Conservation (phyloP, 2,888 invertebrate species). For the Brachylomia viminalis region DNA sequence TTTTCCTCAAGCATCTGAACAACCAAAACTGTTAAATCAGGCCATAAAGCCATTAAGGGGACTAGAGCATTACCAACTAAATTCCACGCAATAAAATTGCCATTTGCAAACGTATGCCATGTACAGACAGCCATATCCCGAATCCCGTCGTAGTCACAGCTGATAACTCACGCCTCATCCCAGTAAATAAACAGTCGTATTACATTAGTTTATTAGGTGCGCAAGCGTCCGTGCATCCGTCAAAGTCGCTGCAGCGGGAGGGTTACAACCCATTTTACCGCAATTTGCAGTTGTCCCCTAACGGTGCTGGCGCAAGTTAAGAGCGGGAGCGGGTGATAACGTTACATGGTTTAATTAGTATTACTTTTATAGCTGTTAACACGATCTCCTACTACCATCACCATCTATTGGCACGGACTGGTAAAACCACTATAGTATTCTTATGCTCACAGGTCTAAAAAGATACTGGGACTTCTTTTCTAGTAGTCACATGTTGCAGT, state of each 20-base stretch:
- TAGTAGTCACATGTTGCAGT: too few species aligned
- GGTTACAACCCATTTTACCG: slow-evolving; percentile 85
- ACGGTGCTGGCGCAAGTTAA: slow-evolving; percentile 59
- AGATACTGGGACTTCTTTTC: too few species aligned
- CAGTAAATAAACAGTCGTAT: slow-evolving; percentile 63
- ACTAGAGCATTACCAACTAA: background rate
- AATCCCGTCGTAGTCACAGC: slow-evolving; percentile 34
- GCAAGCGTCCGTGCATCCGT: slow-evolving; percentile 85
- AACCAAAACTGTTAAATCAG: background rate
- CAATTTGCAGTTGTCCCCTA: slow-evolving; percentile 84
- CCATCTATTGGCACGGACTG: too few species aligned
- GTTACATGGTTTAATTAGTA: too few species aligned
- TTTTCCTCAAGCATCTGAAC: background rate
- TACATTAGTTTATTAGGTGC: slow-evolving; percentile 89
- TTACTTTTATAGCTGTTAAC: too few species aligned
- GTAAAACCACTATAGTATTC: too few species aligned
- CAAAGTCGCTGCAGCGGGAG: slow-evolving; percentile 83
- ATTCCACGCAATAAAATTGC: background rate
- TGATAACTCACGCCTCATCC: slow-evolving; percentile 49
- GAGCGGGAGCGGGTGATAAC: slow-evolving; percentile 38
- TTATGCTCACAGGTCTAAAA: too few species aligned
- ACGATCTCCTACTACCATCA: too few species aligned
- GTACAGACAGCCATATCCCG: slow-evolving; percentile 15
- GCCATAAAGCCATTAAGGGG: background rate
- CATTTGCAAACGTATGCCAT: slow-evolving; percentile 6